Conservation (phyloP, 2,797 vertebrate genomes). For the Eutrigla gurnardus region DNA sequence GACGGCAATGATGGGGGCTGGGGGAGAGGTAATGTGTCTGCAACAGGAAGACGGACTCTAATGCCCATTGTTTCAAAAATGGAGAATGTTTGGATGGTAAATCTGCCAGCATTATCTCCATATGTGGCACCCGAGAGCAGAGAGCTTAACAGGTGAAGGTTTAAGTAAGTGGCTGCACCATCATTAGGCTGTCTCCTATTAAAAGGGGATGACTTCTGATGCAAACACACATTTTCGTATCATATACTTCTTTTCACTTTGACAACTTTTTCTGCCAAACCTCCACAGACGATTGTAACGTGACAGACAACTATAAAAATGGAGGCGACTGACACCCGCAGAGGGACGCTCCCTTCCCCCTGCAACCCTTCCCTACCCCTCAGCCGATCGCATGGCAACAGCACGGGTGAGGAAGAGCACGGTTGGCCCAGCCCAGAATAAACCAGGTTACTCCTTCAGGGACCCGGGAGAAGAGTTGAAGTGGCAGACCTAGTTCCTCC, state of each 20-base stretch:
- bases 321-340: constrained; percentile 16
- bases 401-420: constrained; percentile 55
- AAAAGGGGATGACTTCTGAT: neutral
- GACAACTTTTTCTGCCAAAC: neutral
- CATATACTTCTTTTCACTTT: neutral
- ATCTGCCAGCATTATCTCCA: neutral
- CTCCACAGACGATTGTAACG: neutral
- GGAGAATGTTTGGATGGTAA: neutral
- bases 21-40: too few relatives aligned
- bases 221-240: neutral
- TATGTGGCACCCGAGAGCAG: too few relatives aligned
- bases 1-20: neutral
- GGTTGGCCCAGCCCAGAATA: constrained; percentile 71
- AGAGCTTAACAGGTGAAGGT: neutral
- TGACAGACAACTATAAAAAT: neutral
- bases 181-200: neutral
- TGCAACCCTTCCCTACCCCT: constrained; percentile 15
- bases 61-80: neutral
- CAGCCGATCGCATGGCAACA: constrained; percentile 71
- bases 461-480: constrained; percentile 68
- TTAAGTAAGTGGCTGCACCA: neutral
- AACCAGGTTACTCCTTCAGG: constrained; percentile 82
- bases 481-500: constrained; percentile 79
- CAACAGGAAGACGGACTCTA: neutral
- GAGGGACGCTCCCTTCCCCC: constrained; percentile 7